Conservation (phyloP, 2,888 invertebrate genomes). For the Sphecodes monilicornis region DNA sequence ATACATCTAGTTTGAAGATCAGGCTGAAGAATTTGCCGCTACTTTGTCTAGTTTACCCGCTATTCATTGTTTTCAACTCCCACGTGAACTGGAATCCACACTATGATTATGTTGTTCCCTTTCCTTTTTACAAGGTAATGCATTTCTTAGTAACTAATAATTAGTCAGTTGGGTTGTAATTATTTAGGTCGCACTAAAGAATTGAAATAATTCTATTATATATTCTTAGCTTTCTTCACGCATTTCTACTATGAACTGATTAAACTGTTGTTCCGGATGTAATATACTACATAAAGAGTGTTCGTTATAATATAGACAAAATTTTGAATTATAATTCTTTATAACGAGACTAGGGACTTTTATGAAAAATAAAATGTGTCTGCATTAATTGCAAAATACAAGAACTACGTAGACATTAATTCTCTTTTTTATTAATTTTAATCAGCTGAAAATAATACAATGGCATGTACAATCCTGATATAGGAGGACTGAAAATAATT, state of each 20-base stretch:
- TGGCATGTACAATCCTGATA: too few relatives aligned
- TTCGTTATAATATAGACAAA: too few relatives aligned
- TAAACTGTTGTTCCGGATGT: background rate
- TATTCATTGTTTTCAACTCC: constrained; percentile 1
- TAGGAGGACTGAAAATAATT: too few relatives aligned
- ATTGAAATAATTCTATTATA: background rate
- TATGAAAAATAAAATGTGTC: too few relatives aligned
- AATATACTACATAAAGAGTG: background rate
- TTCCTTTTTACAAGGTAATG: background rate
- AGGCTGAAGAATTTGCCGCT: background rate
- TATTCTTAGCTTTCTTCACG: background rate
- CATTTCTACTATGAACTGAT: background rate
- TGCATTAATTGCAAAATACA: too few relatives aligned
- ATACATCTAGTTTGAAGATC: background rate
- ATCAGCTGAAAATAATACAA: too few relatives aligned
- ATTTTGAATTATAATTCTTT: too few relatives aligned
- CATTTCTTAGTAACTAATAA: background rate
- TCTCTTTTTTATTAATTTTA: too few relatives aligned
- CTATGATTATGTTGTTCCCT: background rate
- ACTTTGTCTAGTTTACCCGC: constrained; percentile 17
- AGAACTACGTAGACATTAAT: too few relatives aligned
- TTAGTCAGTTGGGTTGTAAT: background rate
- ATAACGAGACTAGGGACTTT: too few relatives aligned
- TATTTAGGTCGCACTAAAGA: background rate
- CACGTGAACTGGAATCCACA: background rate